Base-by-base conservation (phyloP, 2,797 vertebrate species). In the Anguilla megastoma region DNA sequence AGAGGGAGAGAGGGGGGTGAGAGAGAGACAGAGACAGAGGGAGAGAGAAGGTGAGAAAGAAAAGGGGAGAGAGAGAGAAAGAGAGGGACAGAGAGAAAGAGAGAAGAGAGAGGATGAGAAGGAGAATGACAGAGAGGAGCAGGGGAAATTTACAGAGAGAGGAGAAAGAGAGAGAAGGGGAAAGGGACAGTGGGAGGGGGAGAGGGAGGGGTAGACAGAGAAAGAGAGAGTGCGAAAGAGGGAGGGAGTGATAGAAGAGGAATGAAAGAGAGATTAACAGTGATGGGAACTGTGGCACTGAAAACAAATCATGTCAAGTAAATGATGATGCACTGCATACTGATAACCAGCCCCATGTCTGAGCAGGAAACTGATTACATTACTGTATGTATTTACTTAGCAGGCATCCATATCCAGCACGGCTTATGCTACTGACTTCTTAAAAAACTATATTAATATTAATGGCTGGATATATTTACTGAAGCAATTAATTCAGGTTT, bases 291-390 rank as follows among this genome's bases (percentile, higher is more conserved):
- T 63, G 14, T 76, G 71, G 90, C 92, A 92, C 90, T 93, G 91
- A 91, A 89, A 91, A 94, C 93, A 94, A 93, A 94, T 94, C 92
- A 94, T 89, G 90, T 84, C 89, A 88, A 90, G 90, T 90, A 93
- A 91, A 91, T 92, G 92, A 93, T 93, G 92, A 91, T 89, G 86
- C 89, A 86, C 84, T 41, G 27, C 33, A 85, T 74, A 88, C 90
- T 92, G 93, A 94, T 93, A 95, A 93, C 93, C 94, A 90, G 93
- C 94, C 94, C 94, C 92, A 94, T 95, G 93, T 92, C 36, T 91
- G 92, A 87, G 89, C 90, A 82, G 90, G 94, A 94, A 94, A 94
- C 95, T 92, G 92, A 93, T 95, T 93, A 24, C 71, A 80, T 80
- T 48, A 41, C 14, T 18, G 36, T 6, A 12, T 45, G 30, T 45